phyloP scores from a whole-genome alignment of 1,140 invertebrate species.

The Asobara japonica region DNA sequence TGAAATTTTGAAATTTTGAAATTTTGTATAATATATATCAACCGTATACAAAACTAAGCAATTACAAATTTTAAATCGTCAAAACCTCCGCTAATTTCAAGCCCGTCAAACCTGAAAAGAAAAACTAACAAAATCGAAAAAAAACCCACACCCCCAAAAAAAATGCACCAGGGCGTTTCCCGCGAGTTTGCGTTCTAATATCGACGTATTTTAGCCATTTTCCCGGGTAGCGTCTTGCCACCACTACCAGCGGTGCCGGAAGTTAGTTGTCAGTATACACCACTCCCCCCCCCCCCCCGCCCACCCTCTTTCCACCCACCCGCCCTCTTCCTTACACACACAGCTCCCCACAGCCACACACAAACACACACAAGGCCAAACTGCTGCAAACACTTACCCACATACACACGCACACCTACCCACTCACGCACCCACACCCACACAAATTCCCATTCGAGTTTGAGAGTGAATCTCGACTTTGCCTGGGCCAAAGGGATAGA shows the following conservation, averaged over 20 bases:
- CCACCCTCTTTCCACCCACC: no score
- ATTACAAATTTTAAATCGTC: no score
- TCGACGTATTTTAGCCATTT: constrained; percentile 17
- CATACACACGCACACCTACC: no score
- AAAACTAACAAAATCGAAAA: no score
- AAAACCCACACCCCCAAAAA: neutral
- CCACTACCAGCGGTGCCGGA: neutral
- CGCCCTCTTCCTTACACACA: no score
- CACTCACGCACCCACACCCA: neutral
- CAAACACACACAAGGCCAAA: no score
- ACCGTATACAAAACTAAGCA: no score
- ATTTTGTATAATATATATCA: no score
- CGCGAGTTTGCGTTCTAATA: constrained; percentile 12
- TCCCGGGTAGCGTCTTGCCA: constrained; percentile 12
- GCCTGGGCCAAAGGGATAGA: constrained; percentile 15
- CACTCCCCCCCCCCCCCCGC: no score
- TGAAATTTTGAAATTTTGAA: no score
- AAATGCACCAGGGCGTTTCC: neutral
- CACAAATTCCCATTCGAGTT: neutral
- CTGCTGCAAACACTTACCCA: neutral
- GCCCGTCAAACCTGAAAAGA: neutral
- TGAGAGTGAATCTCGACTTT: constrained; percentile 25
- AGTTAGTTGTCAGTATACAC: constrained; percentile 15
- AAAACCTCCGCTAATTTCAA: no score
- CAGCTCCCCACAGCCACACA: no score